Conservation (phyloP, 2,797 vertebrate genomes). For the Gallirallus australis region DNA sequence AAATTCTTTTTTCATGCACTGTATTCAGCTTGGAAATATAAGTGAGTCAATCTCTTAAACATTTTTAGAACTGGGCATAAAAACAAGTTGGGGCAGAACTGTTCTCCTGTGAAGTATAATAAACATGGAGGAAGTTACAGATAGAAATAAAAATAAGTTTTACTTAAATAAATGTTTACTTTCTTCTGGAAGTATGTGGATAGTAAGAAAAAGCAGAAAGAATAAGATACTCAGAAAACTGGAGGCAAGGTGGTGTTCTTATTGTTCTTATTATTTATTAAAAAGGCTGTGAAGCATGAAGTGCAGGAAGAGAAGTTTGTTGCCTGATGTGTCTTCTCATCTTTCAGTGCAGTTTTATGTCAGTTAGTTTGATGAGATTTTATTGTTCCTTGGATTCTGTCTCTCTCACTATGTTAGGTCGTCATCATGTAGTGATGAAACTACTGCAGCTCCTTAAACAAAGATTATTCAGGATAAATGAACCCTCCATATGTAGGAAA, state of each 20-base stretch:
- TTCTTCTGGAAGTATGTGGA: not conserved
- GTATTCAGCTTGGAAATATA: not conserved
- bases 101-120: not conserved
- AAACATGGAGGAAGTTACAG: not conserved
- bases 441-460: not conserved
- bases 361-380: not conserved
- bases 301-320: not conserved
- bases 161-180: not conserved
- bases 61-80: not conserved
- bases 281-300: not conserved
- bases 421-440: not conserved
- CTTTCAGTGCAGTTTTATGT: not conserved
- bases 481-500: not conserved
- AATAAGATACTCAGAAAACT: not conserved
- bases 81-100: not conserved
- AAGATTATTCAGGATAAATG: not conserved
- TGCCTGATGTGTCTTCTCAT: rapidly evolving
- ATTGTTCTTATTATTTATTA: too few species aligned
- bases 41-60: not conserved
- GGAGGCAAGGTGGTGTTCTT: not conserved
- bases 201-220: not conserved
- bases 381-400: not conserved
- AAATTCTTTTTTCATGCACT: not conserved
- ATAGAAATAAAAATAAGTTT: not conserved
- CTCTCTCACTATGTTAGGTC: not conserved